A percentile compares a stretch with the other conserved stretches of the same genome.
phyloP scores from a whole-genome alignment of 2,113 vertebrate species.

The Calypte anna region DNA sequence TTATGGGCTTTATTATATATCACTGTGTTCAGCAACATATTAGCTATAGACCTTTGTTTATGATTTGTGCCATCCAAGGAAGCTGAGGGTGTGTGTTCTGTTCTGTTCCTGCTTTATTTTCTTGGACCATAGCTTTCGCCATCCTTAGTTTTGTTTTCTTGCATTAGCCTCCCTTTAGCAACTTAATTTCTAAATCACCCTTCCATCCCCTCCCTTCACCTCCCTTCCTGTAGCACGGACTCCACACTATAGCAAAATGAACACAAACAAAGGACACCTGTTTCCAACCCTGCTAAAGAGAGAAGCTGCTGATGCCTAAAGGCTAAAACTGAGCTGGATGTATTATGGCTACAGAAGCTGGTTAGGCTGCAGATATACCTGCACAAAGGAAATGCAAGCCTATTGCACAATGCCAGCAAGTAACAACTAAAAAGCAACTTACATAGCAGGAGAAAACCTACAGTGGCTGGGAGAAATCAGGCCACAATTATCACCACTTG shows the following conservation, averaged over 20 bases:
- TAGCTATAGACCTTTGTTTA: conserved; percentile 65
- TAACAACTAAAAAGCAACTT: not conserved
- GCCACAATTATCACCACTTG: not conserved
- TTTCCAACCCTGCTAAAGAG: not conserved
- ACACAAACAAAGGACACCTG: conserved; percentile 33
- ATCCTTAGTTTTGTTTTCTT: not conserved
- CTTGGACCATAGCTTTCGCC: not conserved
- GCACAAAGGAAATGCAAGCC: not conserved
- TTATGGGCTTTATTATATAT: conserved; percentile 68
- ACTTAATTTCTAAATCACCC: not conserved
- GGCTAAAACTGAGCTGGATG: not conserved
- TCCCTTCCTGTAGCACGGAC: not conserved
- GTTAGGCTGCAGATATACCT: not conserved
- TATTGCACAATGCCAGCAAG: not conserved
- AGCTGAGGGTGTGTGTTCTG: not conserved
- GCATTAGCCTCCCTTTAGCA: not conserved
- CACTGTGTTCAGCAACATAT: conserved; percentile 37
- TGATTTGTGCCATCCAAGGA: conserved; percentile 27
- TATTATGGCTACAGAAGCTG: not conserved
- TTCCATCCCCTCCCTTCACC: not conserved
- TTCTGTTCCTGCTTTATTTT: conserved; percentile 11
- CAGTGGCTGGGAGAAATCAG: not conserved
- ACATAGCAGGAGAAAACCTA: not conserved
- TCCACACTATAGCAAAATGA: not conserved
- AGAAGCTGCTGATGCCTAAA: conserved; percentile 4